Base-by-base conservation (phyloP, 2,888 invertebrate species). In the Mimachlamys varia region DNA sequence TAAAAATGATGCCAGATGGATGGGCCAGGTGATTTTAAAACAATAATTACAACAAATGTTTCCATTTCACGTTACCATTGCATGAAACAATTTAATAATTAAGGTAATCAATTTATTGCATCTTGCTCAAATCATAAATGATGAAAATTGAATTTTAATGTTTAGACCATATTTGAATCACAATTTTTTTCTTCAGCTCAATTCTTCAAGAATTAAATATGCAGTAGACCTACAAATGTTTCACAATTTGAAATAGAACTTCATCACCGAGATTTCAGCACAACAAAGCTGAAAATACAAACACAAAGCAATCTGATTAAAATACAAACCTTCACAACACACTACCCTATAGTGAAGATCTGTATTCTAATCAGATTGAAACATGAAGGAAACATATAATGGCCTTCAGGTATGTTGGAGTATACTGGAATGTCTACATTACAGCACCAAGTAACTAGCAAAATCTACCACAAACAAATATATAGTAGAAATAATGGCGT, bases 401-500 rank as follows among this genome's bases (percentile, higher is more conserved):
- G 76, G 15, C 76, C 33, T 22, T 27, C 33, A 76, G 76, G 33
- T 76, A 33, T 76, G 76, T 76, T 22, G 76, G 76, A 76, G 33
- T 76, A 27, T 76, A 76, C 27, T 33, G 76, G 76, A 76, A 76
- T 76, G 76, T 76, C 76, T 76, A 76, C 76, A 76, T 15, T 22
- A 27, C 27, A 76, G 76, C 76, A 76, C 27, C 76, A 12, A 76
- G 76, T 33, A 76, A 33, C 33, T 27, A 76, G 76, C 76, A 76
- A 76, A 76, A 76, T 76, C 76, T 76, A 76, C 76, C 76, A 33
- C 33, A 76, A 76, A 76, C 12, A 76, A 58, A 58, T 58, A 76
- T 33, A 76, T 10, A 76, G 76, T 76, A 27, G 33, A 62, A 27
- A 62, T 19, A 62, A 19, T 62, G 22, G 22, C 10, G n/a, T 19